Evolutionary conservation across 2,888 invertebrate species (phyloP), one percentile per base, ranked within the genome.

Genomic region (Oscheius sp.): DNA sequence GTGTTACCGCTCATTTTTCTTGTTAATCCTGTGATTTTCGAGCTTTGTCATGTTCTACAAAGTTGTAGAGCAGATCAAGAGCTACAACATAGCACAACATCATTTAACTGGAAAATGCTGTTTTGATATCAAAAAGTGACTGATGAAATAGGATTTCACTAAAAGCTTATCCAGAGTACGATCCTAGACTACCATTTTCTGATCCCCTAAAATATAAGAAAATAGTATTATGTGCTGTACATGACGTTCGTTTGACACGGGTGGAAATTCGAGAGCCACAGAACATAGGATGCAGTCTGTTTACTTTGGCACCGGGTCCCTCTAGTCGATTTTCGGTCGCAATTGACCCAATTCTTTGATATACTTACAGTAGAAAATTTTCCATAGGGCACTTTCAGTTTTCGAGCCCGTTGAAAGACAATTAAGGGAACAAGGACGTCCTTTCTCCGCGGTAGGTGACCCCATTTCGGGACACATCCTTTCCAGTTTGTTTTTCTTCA

Each of bases 381-480:
- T 42, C 42, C 42, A 42, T 21, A 21, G 21, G 42, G 4, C 7
- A 3, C 42, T 42, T 42, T 42, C 42, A 42, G n/a, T 48, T 48
- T 48, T 48, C 29, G n/a, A 9, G 10, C 29, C 63, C 11, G 47
- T 21, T 47, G 63, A 47, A 60, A 60, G 37, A 10, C n/a, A 37
- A 60, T n/a, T 37, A n/a, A n/a, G 47, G 33, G 47, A 2, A 33
- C 60, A 37, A 60, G 60, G 60, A 48, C 63, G 48, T 63, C 63
- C 63, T 63, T 63, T 63, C 63, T 63, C 63, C 32, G 32, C 60
- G 11, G 21, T 50, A 50, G 33, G 48, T 63, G 63, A 63, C 63
- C 63, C 63, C 63, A 50, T 63, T 63, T 63, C 63, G 50, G 48
- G 63, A 29, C 47, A 13, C 63, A 63, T 48, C 48, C 63, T 47